Evolutionary conservation across 2,113 vertebrate genomes (phyloP), one percentile per base, ranked within the genome.

Genomic region (Axis porcinus): DNA sequence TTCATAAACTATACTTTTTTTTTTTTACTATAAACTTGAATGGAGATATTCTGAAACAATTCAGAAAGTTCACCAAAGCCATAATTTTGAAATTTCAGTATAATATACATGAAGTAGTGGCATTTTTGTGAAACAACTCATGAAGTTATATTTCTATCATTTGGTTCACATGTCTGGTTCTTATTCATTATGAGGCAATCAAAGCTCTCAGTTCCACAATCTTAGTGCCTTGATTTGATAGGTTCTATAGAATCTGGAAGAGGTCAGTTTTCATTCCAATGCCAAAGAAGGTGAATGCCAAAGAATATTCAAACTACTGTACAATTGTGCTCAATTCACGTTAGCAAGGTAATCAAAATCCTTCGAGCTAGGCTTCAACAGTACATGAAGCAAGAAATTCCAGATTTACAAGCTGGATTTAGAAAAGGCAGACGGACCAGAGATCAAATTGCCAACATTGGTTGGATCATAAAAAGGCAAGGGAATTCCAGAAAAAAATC

Each of bases 41-140:
- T 94, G 82, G 85, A 85, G 16, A 95, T 70, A 91, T 96, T 52
- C 15, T 81, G 57, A 64, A 33, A 67, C 96, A 81, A 85, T 87
- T 87, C 79, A 17, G 9, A 5, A 82, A 79, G 33, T 79, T 58
- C 84, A n/a, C n/a, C 90, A 19, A 81, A 47, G 17, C 50, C 54
- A 1, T 90, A 74, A 97, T 91, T 96, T 91, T 87, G 19, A 90
- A 90, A 87, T 81, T 16, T 23, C 36, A 62, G 76, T 12, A 15
- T 87, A 76, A 50, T 85, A n/a, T 27, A 82, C 25, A 50, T n/a
- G 15, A 36, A 90, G 1, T 45, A 43, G 6, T 92, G 28, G 40
- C 43, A 85, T 52, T 62, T 92, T 52, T 12, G 12, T 52, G 36
- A 33, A 60, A 21, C 52, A 94, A 84, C 33, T 92, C 62, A 86